Conservation (phyloP, 2,888 invertebrate genomes). For the Eilema depressum region DNA sequence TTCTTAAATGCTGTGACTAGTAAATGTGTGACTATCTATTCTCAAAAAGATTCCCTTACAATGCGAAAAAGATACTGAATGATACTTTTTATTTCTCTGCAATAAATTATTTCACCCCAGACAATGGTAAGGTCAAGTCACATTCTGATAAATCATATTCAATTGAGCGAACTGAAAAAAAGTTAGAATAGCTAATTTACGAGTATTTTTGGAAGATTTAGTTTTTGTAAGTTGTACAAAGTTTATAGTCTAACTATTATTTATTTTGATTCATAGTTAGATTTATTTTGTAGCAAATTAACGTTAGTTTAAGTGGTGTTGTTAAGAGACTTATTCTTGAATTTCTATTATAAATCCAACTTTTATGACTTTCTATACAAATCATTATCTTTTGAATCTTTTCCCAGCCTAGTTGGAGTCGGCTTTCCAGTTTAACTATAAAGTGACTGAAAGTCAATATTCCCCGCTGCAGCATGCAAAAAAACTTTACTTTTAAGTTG, state of each 20-base stretch:
- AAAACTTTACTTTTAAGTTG: no score
- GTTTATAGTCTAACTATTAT: neutral
- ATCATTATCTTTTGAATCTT: no score
- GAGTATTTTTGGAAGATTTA: conserved; percentile 28
- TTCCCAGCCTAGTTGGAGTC: no score
- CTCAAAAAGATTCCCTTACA: neutral
- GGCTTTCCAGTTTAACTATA: no score
- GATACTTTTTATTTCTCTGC: conserved; percentile 36
- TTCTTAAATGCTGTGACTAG: no score
- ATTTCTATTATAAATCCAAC: no score
- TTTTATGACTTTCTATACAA: no score
- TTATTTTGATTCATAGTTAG: neutral
- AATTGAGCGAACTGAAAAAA: conserved; percentile 45
- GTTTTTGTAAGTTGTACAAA: conserved; percentile 17
- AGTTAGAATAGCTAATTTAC: conserved; percentile 40
- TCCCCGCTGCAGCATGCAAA: no score
- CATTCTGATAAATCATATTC: conserved; percentile 50
- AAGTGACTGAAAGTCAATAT: no score
- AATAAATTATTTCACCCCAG: conserved; percentile 39
- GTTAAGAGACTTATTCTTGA: no score
- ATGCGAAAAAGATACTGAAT: neutral
- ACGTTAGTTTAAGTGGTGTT: neutral
- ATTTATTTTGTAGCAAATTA: neutral
- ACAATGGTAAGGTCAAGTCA: conserved; percentile 44
- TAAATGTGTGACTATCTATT: neutral